Conservation (phyloP, 1,140 invertebrate genomes). For the Rhynchophorus ferrugineus region DNA sequence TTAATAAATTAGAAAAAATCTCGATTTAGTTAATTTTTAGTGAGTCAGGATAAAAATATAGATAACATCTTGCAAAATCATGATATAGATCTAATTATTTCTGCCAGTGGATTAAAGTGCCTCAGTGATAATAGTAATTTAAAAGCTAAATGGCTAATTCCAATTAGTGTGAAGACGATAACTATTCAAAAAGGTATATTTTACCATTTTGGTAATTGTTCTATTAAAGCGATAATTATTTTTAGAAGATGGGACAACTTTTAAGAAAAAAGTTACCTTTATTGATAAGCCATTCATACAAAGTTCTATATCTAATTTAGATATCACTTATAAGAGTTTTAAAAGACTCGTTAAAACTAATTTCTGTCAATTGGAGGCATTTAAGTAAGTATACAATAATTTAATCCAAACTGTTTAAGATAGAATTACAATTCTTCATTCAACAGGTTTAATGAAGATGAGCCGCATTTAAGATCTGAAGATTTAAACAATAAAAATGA, state of each 20-base stretch:
- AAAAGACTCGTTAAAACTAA: conserved; percentile 40
- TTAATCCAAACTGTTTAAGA: too few relatives aligned
- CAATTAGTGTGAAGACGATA: conserved; percentile 39
- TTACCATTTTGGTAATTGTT: too few relatives aligned
- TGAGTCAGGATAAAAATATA: conserved; percentile 41
- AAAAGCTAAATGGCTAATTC: conserved; percentile 41
- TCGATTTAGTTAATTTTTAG: conserved; percentile 26
- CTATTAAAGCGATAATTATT: too few relatives aligned
- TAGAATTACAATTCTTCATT: not conserved
- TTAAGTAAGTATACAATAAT: conserved; percentile 26
- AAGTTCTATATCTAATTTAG: conserved; percentile 26
- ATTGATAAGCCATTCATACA: conserved; percentile 43
- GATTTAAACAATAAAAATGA: too few relatives aligned
- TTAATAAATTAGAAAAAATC: not conserved
- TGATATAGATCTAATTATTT: conserved; percentile 43
- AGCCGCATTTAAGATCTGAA: too few relatives aligned
- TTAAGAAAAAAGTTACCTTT: conserved; percentile 40
- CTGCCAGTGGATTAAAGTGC: conserved; percentile 42
- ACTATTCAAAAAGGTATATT: conserved; percentile 18
- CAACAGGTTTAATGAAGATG: too few relatives aligned
- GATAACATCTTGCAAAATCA: conserved; percentile 34
- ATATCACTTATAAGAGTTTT: conserved; percentile 39
- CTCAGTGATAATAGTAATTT: conserved; percentile 38
- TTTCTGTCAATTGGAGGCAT: conserved; percentile 30
- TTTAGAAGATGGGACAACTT: conserved; percentile 22